Evolutionary conservation across 2,113 vertebrate species (phyloP), one percentile per base, ranked within the genome.

Genomic region (Hippopotamus amphibius): DNA sequence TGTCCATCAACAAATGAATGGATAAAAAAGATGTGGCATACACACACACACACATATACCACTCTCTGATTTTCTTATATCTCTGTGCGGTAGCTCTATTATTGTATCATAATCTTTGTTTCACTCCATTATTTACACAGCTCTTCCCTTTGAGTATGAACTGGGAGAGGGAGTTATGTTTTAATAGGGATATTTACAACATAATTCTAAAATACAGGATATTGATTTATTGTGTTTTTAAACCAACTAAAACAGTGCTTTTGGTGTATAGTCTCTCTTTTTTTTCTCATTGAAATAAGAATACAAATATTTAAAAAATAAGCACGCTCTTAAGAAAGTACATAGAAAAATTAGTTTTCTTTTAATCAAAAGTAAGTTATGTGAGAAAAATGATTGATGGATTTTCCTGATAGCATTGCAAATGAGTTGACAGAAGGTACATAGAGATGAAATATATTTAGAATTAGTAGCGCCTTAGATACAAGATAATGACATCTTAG

Each of bases 381-480:
- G 22, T 10, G 76, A 76, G 74, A 79, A 90, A 91, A 95, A 84
- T 37, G 37, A 37, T 76, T 90, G 82, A 76, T 92, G 37, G 61
- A 86, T 97, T 90, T 96, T 89, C 50, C 82, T 93, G 37, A 83
- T 76, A 84, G 65, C 80, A 66, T 66, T 91, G 69, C 17, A 74
- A 97, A 95, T 95, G 68, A 87, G 48, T 68, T 95, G 65, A 59
- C 7, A 94, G 81, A 95, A 95, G 14, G n/a, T 71, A 24, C 21
- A 89, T 8, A 66, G 50, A 72, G 48, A 43, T 66, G n/a, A 97
- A 93, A 96, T 90, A 89, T 41, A 92, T 89, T 95, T 97, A 96
- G 37, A 95, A 84, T 85, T 71, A 89, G 46, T 87, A 85, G 43
- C 82, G 17, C 21, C 69, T 74, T 88, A 69, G 48, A 43, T 63